Evolutionary conservation across 2,797 vertebrate genomes (phyloP), one percentile per base, ranked within the genome.

Genomic region (Chrosomus eos): DNA sequence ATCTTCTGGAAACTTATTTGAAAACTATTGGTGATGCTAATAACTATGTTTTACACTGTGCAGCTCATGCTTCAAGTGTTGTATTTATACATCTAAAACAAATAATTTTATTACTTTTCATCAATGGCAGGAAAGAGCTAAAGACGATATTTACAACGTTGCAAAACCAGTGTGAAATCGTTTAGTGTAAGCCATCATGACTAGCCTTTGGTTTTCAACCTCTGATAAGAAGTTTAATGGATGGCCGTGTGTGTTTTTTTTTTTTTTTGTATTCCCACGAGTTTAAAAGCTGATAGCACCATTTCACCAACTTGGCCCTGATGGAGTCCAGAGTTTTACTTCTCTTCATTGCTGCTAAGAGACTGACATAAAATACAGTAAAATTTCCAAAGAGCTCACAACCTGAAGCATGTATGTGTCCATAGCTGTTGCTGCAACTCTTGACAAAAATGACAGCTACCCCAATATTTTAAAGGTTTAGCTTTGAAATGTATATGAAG

Each of bases 281-380:
- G 83, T 79, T 72, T 79, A 66, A 64, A 73, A 70, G 55, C 68
- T 28, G 76, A 66, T 72, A 84, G 53, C 75, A 72, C 66, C 76
- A 26, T 85, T 85, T 85, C 68, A 85, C 67, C 83, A 73, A 85
- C 76, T 85, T 85, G 68, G 75, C 68, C 55, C 40, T 85, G 76
- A 85, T 28, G 58, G 28, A 73, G 18, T 64, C 68, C 68, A 80
- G 83, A 53, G 40, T 28, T 72, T 11, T 51, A 28, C 43, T 85
- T 72, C 19, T 10, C 66, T 45, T 84, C 6, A 71, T 33, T 71
- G 38, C 74, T 77, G 74, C 74, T 84, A 19, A 71, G 51, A 84
- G 82, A 70, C 53, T 71, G 28, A 84, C 55, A 84, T 78, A 28
- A 71, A 77, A 77, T 60, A 78, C 33, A 70, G 38, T 60, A 70